phyloP scores from a whole-genome alignment of 2,888 invertebrate species.

The Cylindroiulus punctatus region DNA sequence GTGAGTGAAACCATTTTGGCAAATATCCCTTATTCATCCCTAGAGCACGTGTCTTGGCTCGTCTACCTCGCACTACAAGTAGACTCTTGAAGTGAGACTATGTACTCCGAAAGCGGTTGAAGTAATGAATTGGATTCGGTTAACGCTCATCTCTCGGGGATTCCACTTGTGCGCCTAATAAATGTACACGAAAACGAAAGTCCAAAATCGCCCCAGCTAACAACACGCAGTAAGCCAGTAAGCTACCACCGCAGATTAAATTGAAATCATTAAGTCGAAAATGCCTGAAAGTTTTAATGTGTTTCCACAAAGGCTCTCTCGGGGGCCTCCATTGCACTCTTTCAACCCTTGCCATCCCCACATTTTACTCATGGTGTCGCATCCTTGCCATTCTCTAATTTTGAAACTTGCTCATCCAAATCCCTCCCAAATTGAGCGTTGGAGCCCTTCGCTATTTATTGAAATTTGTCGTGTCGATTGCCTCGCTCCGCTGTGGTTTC shows the following conservation, averaged over 20 bases:
- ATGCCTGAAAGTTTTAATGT: conserved; percentile 26
- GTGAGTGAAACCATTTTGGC: not conserved
- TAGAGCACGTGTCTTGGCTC: not conserved
- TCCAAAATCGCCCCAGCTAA: not conserved
- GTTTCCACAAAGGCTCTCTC: conserved; percentile 24
- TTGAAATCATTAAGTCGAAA: conserved; percentile 47
- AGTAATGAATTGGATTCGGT: conserved; percentile 43
- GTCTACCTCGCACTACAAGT: not conserved
- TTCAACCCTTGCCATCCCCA: not conserved
- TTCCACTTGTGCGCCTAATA: not conserved
- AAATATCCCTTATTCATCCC: not conserved
- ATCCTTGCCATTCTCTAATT: conserved; percentile 24
- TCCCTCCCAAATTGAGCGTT: not conserved
- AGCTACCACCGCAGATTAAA: conserved; percentile 36
- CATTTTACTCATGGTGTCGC: not conserved
- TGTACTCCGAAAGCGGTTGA: not conserved
- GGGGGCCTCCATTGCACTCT: not conserved
- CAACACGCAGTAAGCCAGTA: no score
- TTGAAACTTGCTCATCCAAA: conserved; percentile 35
- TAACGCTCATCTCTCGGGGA: not conserved
- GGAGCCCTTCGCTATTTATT: not conserved
- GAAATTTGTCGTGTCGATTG: conserved; percentile 34
- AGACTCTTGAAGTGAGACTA: not conserved
- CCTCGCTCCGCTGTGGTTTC: conserved; percentile 22
- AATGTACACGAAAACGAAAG: not conserved